Percentiles rank a stretch among this genome's conserved stretches.
Conservation (phyloP, 2,888 invertebrate genomes). For the Saturnia japonica region DNA sequence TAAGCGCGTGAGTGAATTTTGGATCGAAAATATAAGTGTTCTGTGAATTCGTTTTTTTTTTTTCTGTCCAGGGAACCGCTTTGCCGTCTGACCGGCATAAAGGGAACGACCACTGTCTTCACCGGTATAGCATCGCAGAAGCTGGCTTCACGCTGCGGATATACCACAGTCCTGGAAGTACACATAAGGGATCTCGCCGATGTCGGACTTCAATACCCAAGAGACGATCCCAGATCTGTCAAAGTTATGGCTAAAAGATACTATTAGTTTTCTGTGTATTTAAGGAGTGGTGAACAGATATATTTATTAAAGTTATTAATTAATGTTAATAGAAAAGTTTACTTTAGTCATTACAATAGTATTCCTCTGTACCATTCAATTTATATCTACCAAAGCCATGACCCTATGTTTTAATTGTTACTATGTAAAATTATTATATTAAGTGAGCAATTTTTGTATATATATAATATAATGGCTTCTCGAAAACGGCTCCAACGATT, state of each 20-base stretch:
- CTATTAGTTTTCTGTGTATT: slow-evolving; percentile 18
- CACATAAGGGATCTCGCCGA: slow-evolving; percentile 52
- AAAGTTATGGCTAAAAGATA: slow-evolving; percentile 62
- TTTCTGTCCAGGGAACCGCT: slow-evolving; percentile 52
- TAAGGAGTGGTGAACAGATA: background rate
- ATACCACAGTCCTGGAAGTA: slow-evolving; percentile 42
- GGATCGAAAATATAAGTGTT: background rate
- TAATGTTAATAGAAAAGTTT: too few species aligned
- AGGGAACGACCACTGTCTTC: slow-evolving; percentile 60
- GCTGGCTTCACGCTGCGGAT: slow-evolving; percentile 52
- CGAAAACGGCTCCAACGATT: too few species aligned
- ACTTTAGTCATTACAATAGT: too few species aligned
- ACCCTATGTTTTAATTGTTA: too few species aligned
- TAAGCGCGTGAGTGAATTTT: too few species aligned
- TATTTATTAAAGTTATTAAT: background rate
- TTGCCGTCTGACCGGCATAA: slow-evolving; percentile 45
- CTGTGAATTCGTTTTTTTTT: background rate
- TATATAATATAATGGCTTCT: too few species aligned
- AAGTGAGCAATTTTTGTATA: too few species aligned
- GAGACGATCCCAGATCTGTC: slow-evolving; percentile 45
- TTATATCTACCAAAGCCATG: too few species aligned
- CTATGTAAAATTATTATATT: too few species aligned
- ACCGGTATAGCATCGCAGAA: slow-evolving; percentile 61
- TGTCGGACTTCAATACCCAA: slow-evolving; percentile 53
- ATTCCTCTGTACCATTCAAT: too few species aligned